Evolutionary conservation across 2,113 vertebrate species (phyloP).

Genomic region (Neomonachus schauinslandi): DNA sequence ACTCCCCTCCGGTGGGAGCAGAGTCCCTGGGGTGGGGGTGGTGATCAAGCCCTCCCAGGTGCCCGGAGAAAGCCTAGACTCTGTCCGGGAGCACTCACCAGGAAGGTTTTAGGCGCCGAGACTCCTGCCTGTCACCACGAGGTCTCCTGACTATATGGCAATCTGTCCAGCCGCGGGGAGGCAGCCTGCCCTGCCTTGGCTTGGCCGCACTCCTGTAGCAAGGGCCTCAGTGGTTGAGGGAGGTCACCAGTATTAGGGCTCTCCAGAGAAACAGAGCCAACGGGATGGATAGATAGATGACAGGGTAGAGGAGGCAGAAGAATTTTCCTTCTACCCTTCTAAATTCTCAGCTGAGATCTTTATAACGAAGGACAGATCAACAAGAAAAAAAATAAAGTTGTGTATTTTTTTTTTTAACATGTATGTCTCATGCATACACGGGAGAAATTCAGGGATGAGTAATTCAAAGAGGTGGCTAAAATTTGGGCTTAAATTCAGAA

Average conservation of each 20-base stretch:
- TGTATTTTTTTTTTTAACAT: not conserved
- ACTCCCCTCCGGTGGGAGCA: not conserved
- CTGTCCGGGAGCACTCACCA: not conserved
- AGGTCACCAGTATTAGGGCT: not conserved
- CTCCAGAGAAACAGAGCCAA: not conserved
- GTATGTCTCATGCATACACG: not conserved
- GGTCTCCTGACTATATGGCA: too few species aligned
- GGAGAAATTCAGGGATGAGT: not conserved
- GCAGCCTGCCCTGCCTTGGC: not conserved
- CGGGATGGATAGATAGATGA: not conserved
- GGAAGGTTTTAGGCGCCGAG: too few species aligned
- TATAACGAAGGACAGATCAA: not conserved
- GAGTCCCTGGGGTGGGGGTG: too few species aligned
- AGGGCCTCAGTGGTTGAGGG: not conserved
- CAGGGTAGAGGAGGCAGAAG: not conserved
- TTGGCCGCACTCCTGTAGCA: not conserved
- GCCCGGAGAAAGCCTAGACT: not conserved
- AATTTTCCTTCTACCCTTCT: not conserved
- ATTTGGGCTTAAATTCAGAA: not conserved
- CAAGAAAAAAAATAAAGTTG: not conserved
- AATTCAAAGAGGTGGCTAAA: not conserved
- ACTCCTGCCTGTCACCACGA: not conserved
- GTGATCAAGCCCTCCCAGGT: not conserved
- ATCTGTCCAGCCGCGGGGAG: rapidly evolving
- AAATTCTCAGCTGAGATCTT: not conserved